Conservation (phyloP, 2,113 vertebrate species). For the Equus quagga region DNA sequence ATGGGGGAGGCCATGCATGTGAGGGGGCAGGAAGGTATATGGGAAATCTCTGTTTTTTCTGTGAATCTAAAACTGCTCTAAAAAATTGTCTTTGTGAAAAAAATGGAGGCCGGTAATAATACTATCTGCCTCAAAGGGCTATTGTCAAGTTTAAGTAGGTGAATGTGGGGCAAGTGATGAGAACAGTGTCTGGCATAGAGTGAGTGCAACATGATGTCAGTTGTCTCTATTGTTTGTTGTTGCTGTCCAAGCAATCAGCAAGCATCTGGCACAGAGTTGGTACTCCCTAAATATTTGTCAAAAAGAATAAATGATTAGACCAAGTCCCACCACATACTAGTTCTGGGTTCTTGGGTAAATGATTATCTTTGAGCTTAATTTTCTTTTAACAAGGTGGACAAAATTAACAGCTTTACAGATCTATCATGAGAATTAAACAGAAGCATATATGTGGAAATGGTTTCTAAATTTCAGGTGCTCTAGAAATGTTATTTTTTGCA, state of each 20-base stretch:
- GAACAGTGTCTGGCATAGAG: background rate
- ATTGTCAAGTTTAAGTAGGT: background rate
- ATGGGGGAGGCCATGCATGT: background rate
- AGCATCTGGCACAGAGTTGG: background rate
- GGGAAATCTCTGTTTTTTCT: background rate
- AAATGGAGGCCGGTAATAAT: background rate
- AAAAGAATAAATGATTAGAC: background rate
- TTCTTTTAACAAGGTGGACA: background rate
- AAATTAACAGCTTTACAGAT: background rate
- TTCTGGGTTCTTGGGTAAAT: background rate
- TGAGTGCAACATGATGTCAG: background rate
- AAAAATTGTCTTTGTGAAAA: background rate
- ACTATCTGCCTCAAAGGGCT: background rate
- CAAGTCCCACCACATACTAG: too few relatives aligned
- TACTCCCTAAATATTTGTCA: background rate
- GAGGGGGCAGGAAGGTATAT: background rate
- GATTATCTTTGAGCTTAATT: background rate
- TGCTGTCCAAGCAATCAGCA: background rate
- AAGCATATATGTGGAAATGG: background rate
- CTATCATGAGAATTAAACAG: background rate
- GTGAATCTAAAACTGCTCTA: background rate
- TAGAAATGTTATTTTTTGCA: background rate
- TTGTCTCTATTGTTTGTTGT: background rate
- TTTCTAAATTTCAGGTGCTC: background rate
- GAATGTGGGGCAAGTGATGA: background rate